Conservation (phyloP, 1,140 invertebrate species). For the Batillaria attramentaria region DNA sequence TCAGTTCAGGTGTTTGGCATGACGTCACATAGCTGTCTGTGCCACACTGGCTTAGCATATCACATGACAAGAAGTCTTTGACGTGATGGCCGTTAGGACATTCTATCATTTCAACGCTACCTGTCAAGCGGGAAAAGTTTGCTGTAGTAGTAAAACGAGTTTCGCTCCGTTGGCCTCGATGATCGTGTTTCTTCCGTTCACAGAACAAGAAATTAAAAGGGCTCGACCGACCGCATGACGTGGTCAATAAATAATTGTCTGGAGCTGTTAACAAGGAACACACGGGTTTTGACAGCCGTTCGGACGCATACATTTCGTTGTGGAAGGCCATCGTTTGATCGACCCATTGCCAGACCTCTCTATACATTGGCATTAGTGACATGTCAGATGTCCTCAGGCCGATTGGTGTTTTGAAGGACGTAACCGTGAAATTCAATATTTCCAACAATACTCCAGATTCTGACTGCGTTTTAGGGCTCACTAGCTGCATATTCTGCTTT, state of each 20-base stretch:
- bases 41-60: neutral
- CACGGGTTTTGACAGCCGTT: neutral
- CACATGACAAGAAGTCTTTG: neutral
- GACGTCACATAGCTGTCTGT: neutral
- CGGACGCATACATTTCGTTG: neutral
- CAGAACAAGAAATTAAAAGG: neutral
- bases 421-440: neutral
- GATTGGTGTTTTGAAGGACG: too few species aligned
- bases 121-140: neutral
- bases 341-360: conserved; percentile 6
- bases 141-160: neutral
- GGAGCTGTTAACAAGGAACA: too few species aligned
- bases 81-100: conserved; percentile 13
- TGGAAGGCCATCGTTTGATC: neutral
- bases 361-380: neutral
- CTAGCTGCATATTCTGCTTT: neutral
- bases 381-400: neutral
- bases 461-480: neutral
- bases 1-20: too few species aligned
- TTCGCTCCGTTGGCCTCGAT: too few species aligned
- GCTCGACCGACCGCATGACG: neutral
- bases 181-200: neutral
- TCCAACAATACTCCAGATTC: neutral
- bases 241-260: neutral
- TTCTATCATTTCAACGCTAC: neutral